Conservation (phyloP, 2,888 invertebrate species). For the Aphodius granarius region DNA sequence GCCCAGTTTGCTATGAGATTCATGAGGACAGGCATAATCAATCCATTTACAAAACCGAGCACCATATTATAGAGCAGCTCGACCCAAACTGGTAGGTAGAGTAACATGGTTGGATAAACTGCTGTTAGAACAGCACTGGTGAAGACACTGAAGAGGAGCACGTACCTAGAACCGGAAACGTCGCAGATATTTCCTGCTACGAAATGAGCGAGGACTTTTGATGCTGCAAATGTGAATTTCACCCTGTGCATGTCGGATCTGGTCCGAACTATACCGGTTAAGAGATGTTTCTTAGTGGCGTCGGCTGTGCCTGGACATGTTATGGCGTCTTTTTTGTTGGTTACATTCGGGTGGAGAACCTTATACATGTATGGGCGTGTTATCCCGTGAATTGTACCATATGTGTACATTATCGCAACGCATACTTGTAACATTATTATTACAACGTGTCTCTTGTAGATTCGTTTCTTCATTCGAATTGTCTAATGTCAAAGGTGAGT, state of each 20-base stretch:
- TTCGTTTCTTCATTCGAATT: not conserved
- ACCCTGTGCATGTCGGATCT: not conserved
- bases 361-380: not conserved
- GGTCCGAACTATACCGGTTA: not conserved
- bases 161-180: constrained; percentile 16
- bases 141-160: not conserved
- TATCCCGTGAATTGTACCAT: not conserved
- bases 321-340: not conserved
- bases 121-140: not conserved
- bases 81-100: not conserved
- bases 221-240: not conserved
- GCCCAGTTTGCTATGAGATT: constrained; percentile 18
- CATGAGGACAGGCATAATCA: not conserved
- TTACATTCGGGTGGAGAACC: not conserved
- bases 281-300: not conserved
- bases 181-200: constrained; percentile 16
- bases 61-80: not conserved
- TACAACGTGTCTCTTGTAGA: not conserved
- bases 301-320: not conserved
- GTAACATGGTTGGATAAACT: not conserved
- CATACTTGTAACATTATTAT: not conserved
- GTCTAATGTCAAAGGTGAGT: no score
- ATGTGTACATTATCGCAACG: not conserved
- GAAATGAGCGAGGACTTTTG: constrained; percentile 9
- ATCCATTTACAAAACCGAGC: constrained; percentile 5